Evolutionary conservation across 2,888 invertebrate species (phyloP).

Genomic region (Drosophila anomalata): DNA sequence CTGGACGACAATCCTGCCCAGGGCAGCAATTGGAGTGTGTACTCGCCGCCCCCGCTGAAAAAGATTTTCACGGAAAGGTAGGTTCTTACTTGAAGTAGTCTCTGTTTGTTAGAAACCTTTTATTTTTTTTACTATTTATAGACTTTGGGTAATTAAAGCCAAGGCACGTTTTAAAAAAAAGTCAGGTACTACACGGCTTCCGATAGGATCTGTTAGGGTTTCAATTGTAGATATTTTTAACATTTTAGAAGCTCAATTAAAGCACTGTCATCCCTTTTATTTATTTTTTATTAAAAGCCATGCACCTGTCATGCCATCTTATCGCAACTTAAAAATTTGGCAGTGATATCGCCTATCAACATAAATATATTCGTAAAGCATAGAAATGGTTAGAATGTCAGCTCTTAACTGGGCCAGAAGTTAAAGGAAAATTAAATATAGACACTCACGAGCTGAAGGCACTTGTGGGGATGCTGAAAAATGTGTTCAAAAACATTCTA

Average conservation of each 20-base stretch:
- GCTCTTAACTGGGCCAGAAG: background rate
- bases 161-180: background rate
- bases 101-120: background rate
- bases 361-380: background rate
- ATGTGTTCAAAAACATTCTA: background rate
- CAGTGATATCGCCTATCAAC: background rate
- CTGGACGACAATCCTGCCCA: conserved; percentile 78
- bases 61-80: conserved; percentile 84
- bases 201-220: background rate
- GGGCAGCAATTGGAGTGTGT: conserved; percentile 81
- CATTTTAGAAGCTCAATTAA: background rate
- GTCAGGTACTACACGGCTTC: background rate
- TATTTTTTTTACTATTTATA: background rate
- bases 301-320: background rate
- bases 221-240: background rate
- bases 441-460: background rate
- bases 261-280: conserved; percentile 3
- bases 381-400: background rate
- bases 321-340: background rate
- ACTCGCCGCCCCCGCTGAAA: conserved; percentile 83
- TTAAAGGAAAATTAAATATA: conserved; percentile 12
- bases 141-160: background rate
- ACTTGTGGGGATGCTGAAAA: background rate
- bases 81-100: background rate
- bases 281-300: background rate